Percentiles rank a stretch among this genome's conserved stretches.
Conservation (phyloP, 2,113 vertebrate genomes). For the Mesembrinibis cayennensis region DNA sequence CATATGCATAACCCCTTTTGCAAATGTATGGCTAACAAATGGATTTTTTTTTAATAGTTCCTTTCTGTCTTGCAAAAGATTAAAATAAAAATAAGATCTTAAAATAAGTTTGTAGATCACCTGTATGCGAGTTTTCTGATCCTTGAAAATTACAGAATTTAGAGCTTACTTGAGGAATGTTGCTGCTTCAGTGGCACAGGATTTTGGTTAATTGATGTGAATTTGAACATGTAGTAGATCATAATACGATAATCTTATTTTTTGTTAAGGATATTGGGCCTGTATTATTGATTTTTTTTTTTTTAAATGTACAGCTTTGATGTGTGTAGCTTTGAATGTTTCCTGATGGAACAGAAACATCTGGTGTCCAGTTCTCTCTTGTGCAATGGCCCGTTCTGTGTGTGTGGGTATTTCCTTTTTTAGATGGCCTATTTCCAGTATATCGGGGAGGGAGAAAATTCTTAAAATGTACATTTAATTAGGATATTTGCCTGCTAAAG, state of each 20-base stretch:
- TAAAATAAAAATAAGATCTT: not conserved
- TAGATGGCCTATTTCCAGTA: not conserved
- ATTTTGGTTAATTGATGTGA: not conserved
- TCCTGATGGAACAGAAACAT: not conserved
- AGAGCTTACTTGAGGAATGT: not conserved
- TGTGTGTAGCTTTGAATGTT: not conserved
- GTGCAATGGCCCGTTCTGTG: not conserved
- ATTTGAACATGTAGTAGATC: not conserved
- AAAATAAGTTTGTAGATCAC: not conserved
- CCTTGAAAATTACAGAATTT: not conserved
- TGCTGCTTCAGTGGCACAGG: not conserved
- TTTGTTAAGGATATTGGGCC: not conserved
- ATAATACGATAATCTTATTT: not conserved
- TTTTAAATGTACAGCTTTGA: not conserved
- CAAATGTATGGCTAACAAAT: not conserved
- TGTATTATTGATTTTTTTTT: not conserved
- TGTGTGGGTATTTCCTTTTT: not conserved
- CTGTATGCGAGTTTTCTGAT: not conserved
- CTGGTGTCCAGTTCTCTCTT: not conserved
- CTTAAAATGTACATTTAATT: not conserved
- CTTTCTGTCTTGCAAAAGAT: not conserved
- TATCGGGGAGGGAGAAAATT: not conserved
- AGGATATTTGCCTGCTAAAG: not conserved
- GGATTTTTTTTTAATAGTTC: not conserved
- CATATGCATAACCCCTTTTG: accelerated